Base-by-base conservation (phyloP, 2,113 vertebrate genomes). In the Odobenus rosmarus region DNA sequence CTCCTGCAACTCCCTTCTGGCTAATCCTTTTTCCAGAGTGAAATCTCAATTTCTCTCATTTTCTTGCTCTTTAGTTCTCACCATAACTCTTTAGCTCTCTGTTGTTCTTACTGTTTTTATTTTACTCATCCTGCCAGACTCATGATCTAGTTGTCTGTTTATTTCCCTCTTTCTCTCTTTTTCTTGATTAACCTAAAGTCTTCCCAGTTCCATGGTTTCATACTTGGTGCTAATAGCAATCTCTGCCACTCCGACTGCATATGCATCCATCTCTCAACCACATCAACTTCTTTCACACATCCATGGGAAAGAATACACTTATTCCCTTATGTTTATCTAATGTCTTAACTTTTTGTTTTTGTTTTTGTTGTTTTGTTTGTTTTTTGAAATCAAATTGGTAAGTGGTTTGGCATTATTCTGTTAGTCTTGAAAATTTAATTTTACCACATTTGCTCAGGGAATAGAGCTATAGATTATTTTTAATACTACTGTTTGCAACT, bases 351-450 rank as follows among this genome's bases (percentile, higher is more conserved):
- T 83, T 92, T 61, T 90, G 42, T n/a, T 4, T 51, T 51, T 76
- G 5, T 69, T 57, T 64, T 13, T 72, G 7, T 69, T 69, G 16
- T 18, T n/a, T 69, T 69, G 33, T n/a, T 61, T 33, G 64, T 77
- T 82, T 90, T 55, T 69, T 33, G 3, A 55, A 24, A 59, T 53
- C 7, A 84, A 69, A 61, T 79, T 7, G 61, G 3, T 62, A 59
- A 15, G 21, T 55, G 74, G 6, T 46, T 91, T 86, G 26, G 3
- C 42, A 42, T 87, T 87, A 28, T 81, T 49, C 1, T 92, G 42
- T 74, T 80, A 67, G 76, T 26, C 10, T 87, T 92, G 15, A 83
- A 91, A 96, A 42, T 15, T 64, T n/a, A 95, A n/a, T 86, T 93
- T 95, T 92, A 46, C 77, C 28, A 46, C 36, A 95, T 15, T 72